Evolutionary conservation across 2,797 vertebrate species (phyloP).

Genomic region (Lates japonicus): DNA sequence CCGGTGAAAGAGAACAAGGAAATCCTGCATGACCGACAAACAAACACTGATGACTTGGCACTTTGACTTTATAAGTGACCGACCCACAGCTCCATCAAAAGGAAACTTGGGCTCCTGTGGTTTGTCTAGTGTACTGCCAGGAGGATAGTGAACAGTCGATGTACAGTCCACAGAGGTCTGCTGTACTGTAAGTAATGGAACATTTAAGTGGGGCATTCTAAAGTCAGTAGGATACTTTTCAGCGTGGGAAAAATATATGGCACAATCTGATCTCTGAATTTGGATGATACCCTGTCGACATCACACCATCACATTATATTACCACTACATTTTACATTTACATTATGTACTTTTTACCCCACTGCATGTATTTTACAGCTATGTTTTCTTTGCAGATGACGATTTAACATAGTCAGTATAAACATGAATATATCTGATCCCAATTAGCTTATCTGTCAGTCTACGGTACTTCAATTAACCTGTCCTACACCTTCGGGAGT

Average conservation of each 20-base stretch:
- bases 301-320: neutral
- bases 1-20: slow-evolving; percentile 25
- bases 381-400: too few relatives aligned
- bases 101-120: neutral
- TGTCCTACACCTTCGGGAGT: too few relatives aligned
- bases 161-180: neutral
- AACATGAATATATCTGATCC: too few relatives aligned
- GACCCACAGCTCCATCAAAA: neutral
- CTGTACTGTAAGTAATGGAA: neutral
- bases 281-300: neutral
- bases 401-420: neutral
- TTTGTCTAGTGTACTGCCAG: neutral
- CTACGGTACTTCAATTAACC: too few relatives aligned
- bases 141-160: neutral
- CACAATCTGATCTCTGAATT: neutral
- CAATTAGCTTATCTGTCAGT: too few relatives aligned
- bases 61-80: neutral
- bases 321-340: neutral
- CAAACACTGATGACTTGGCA: slow-evolving; percentile 17
- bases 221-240: neutral
- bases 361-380: neutral
- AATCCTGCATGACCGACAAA: slow-evolving; percentile 13
- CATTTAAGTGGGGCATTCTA: neutral
- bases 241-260: neutral
- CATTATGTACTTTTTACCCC: too few relatives aligned